These are phyloP conservation scores for Aspidoscelis tigris DNA, from an alignment of 2,113 vertebrate genomes.

Conservation along the genomic window DNA sequence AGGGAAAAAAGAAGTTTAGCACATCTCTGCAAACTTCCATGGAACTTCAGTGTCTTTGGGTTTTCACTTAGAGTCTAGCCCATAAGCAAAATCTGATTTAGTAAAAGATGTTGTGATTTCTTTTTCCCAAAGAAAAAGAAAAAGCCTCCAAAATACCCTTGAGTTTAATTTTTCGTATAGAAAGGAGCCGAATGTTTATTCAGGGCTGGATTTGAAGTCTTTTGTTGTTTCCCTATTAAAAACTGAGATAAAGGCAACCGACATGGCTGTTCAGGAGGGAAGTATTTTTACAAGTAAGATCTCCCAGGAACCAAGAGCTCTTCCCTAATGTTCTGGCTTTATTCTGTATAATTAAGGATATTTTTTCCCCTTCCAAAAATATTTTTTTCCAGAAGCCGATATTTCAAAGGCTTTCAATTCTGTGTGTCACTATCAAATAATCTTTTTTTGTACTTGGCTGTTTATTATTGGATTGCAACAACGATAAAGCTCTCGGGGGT, in stretches of 20 bases:
- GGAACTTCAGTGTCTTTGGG: slow-evolving; percentile 19
- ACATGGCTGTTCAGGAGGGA: slow-evolving; percentile 60
- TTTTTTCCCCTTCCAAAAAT: slow-evolving; percentile 78
- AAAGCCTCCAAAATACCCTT: slow-evolving; percentile 37
- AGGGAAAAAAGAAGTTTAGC: neutral
- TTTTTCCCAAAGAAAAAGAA: slow-evolving; percentile 1
- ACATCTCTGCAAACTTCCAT: neutral
- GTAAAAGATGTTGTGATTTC: slow-evolving; percentile 41
- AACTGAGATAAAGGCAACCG: slow-evolving; percentile 66
- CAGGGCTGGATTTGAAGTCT: slow-evolving; percentile 62
- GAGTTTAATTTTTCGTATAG: slow-evolving; percentile 70
- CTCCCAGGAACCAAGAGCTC: slow-evolving; percentile 62
- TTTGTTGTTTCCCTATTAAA: slow-evolving; percentile 55
- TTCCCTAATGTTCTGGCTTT: slow-evolving; percentile 71
- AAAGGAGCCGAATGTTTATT: slow-evolving; percentile 68
- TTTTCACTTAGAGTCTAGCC: slow-evolving; percentile 43
- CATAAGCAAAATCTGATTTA: slow-evolving; percentile 37
- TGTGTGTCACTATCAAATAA: slow-evolving; percentile 85
- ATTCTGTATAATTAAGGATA: slow-evolving; percentile 82
- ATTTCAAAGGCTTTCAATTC: slow-evolving; percentile 85
- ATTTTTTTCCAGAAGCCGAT: slow-evolving; percentile 78
- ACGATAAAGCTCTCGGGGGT: slow-evolving; percentile 83
- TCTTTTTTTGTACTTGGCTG: slow-evolving; percentile 85
- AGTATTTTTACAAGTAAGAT: slow-evolving; percentile 67
- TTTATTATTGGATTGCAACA: slow-evolving; percentile 87